These are phyloP conservation scores for Chrysomela aeneicollis DNA, from an alignment of 2,888 invertebrate species.

Conservation along the genomic window DNA sequence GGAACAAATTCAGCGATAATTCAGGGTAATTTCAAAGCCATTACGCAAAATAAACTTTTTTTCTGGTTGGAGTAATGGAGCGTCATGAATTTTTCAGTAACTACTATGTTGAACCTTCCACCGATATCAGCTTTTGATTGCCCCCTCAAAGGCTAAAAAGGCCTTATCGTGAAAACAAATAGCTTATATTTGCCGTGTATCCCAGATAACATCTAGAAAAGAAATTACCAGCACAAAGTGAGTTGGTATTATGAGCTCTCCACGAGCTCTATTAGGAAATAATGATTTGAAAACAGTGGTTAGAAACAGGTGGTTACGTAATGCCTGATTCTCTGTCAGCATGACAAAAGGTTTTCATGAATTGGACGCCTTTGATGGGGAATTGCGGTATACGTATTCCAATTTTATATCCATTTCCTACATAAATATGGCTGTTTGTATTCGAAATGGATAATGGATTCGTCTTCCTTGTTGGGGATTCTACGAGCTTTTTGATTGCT, in stretches of 20 bases:
- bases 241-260: slow-evolving; percentile 39
- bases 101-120: slow-evolving; percentile 24
- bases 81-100: slow-evolving; percentile 28
- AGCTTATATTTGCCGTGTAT: slow-evolving; percentile 57
- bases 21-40: slow-evolving; percentile 29
- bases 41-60: slow-evolving; percentile 23
- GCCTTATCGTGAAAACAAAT: slow-evolving; percentile 36
- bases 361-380: slow-evolving; percentile 34
- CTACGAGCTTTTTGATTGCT: slow-evolving; percentile 49
- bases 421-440: slow-evolving; percentile 52
- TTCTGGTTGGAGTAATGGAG: slow-evolving; percentile 22
- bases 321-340: slow-evolving; percentile 45
- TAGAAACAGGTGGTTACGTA: slow-evolving; percentile 48
- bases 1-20: slow-evolving; percentile 20
- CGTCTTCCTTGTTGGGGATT: slow-evolving; percentile 45
- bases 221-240: slow-evolving; percentile 52
- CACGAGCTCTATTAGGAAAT: slow-evolving; percentile 37
- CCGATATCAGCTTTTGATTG: slow-evolving; percentile 28
- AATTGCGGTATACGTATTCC: slow-evolving; percentile 38
- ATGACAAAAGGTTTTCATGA: slow-evolving; percentile 41
- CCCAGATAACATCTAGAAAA: slow-evolving; percentile 57
- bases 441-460: slow-evolving; percentile 47
- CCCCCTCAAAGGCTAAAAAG: slow-evolving; percentile 28
- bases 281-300: slow-evolving; percentile 37
- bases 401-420: slow-evolving; percentile 58